Conservation (phyloP, 2,888 invertebrate genomes). For the Megaustenia siamemsis region DNA sequence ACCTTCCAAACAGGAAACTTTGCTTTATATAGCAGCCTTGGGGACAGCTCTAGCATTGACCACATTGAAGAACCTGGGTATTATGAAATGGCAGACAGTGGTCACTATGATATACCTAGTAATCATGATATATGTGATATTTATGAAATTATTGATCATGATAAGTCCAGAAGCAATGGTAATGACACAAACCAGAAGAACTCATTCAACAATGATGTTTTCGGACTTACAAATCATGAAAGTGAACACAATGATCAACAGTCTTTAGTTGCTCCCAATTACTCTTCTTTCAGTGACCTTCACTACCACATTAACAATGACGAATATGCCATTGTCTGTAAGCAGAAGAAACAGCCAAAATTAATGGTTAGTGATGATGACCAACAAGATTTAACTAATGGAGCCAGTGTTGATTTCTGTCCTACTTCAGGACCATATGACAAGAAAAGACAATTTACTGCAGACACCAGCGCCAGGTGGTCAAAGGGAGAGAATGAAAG, state of each 20-base stretch:
- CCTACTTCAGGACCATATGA: conserved; percentile 61
- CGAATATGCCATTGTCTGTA: conserved; percentile 63
- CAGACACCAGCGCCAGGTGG: neutral
- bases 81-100: conserved; percentile 28
- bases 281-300: conserved; percentile 32
- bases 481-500: conserved; percentile 11
- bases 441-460: conserved; percentile 48
- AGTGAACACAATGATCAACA: conserved; percentile 44
- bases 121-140: conserved; percentile 54
- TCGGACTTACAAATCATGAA: neutral
- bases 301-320: conserved; percentile 61
- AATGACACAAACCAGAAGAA: neutral
- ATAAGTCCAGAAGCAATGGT: neutral
- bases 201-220: neutral
- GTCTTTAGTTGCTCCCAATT: conserved; percentile 48
- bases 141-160: conserved; percentile 46
- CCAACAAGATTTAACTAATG: neutral
- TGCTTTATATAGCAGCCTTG: conserved; percentile 27
- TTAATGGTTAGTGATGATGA: neutral
- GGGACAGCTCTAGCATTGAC: conserved; percentile 3
- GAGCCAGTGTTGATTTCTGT: conserved; percentile 46
- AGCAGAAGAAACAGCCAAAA: conserved; percentile 52
- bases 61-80: conserved; percentile 1
- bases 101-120: neutral
- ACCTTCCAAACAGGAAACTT: conserved; percentile 40